A percentile compares a stretch with the other conserved stretches of the same genome.
phyloP scores from a whole-genome alignment of 1,140 invertebrate species.

The Cotesia chilonis region DNA sequence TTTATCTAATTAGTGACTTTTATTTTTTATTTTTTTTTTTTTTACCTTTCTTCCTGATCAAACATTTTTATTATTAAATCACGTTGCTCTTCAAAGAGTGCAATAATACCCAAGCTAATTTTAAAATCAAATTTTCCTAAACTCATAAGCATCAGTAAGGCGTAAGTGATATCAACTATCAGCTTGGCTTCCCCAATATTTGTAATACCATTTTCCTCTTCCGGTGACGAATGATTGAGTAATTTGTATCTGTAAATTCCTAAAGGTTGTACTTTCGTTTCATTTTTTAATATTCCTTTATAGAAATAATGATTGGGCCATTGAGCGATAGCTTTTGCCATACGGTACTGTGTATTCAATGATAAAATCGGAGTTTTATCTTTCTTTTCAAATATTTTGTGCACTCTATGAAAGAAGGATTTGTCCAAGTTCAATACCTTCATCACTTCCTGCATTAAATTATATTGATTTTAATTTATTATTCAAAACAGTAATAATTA shows the following conservation, averaged over 20 bases:
- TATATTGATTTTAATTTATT: not conserved
- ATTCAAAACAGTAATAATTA: constrained; percentile 2
- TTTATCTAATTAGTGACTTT: not conserved
- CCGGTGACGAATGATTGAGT: constrained; percentile 63
- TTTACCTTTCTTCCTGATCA: not conserved
- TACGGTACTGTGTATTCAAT: constrained; percentile 83
- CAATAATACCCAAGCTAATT: constrained; percentile 25
- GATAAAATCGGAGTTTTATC: constrained; percentile 62
- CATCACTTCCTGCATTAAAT: constrained; percentile 67
- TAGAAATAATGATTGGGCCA: constrained; percentile 87
- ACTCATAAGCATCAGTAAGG: not conserved
- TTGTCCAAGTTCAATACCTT: constrained; percentile 64
- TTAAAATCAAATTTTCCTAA: not conserved
- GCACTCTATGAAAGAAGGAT: constrained; percentile 73
- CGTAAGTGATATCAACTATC: constrained; percentile 10
- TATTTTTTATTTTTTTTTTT: not conserved
- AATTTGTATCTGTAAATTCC: constrained; percentile 68
- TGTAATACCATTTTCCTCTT: constrained; percentile 40
- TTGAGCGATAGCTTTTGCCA: constrained; percentile 80
- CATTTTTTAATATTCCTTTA: constrained; percentile 67
- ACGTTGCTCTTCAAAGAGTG: constrained; percentile 21
- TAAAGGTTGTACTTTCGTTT: constrained; percentile 44
- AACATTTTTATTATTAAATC: constrained; percentile 16
- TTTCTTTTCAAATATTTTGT: constrained; percentile 59
- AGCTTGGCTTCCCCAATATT: constrained; percentile 25